Base-by-base conservation (phyloP, 2,888 invertebrate species). In the Agriopis marginaria region DNA sequence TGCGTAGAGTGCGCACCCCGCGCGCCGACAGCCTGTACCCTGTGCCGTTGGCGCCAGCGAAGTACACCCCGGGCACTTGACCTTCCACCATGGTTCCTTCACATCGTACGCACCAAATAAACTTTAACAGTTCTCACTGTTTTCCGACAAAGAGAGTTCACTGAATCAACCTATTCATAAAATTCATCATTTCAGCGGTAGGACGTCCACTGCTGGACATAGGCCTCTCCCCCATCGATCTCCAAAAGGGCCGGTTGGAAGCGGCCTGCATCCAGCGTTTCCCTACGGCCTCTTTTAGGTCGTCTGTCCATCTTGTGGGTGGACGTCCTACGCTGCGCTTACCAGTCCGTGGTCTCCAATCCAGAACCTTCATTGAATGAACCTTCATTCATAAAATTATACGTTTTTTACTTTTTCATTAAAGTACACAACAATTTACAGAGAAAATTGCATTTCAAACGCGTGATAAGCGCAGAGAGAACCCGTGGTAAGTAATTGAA, bases 1-100 rank as follows among this genome's bases (percentile, higher is more conserved):
- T 89, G 86, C 96, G 95, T 74, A 96, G 89, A 0, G 95, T 95
- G 77, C 95, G 93, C 86, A 96, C 95, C 12, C 96, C 96, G 68
- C 95, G 95, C 11, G 95, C 94, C 3, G 96, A 95, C 77, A 96
- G 87, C 66, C 88, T 90, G 85, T 95, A 95, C 53, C 95, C 95
- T 83, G 94, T 94, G 74, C 95, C 94, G 77, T 95, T 95, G 79
- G 89, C 88, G 50, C 88, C 88, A 50, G 85, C 82, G 83, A 93
- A 92, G 82, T 89, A 93, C 71, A 91, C 86, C 55, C 87, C 85
- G 0, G 88, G 83, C 49, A 78, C 77, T 49, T 84, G 84, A 45
- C 92, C 90, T 72, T 92, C 89, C 69, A 87, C 90, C 91, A 91
- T 90, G 60, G 9, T 62, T n/a, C 7, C 42, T 11, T 44, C 45